Evolutionary conservation across 1,140 invertebrate species (phyloP).

Genomic region (Oppia nitens): DNA sequence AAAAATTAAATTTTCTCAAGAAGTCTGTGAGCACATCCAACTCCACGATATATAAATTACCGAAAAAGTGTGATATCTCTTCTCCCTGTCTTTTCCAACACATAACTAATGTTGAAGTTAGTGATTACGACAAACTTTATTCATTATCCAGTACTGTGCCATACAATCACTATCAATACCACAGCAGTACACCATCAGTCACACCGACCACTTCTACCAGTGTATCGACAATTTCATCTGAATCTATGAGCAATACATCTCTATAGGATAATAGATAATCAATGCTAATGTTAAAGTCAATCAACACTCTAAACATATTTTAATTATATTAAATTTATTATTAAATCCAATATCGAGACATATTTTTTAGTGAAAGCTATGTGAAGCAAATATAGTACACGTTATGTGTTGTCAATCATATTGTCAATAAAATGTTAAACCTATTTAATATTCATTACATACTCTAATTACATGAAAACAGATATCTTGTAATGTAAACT

Average conservation of each 20-base stretch:
- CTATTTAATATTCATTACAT: too few species aligned
- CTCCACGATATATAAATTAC: conserved; percentile 31
- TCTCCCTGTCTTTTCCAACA: conserved; percentile 72
- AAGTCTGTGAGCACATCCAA: neutral
- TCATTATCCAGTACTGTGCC: conserved; percentile 41
- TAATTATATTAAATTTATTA: too few species aligned
- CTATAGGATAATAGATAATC: too few species aligned
- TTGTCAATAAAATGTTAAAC: too few species aligned
- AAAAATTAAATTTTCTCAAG: conserved; percentile 1
- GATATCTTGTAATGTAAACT: too few species aligned
- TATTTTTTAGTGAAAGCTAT: too few species aligned
- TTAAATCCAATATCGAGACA: too few species aligned
- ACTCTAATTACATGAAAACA: too few species aligned
- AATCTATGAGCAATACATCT: neutral
- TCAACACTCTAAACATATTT: too few species aligned
- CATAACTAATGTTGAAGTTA: conserved; percentile 46
- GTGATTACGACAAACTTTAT: conserved; percentile 41
- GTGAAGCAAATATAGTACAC: too few species aligned
- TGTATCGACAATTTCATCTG: neutral
- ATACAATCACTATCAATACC: neutral
- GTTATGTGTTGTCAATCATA: too few species aligned
- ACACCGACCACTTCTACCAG: neutral
- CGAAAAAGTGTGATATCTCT: conserved; percentile 63
- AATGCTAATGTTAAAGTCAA: too few species aligned
- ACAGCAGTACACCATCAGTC: neutral